Evolutionary conservation across 2,888 invertebrate species (phyloP).

Genomic region (Hedya salicella): DNA sequence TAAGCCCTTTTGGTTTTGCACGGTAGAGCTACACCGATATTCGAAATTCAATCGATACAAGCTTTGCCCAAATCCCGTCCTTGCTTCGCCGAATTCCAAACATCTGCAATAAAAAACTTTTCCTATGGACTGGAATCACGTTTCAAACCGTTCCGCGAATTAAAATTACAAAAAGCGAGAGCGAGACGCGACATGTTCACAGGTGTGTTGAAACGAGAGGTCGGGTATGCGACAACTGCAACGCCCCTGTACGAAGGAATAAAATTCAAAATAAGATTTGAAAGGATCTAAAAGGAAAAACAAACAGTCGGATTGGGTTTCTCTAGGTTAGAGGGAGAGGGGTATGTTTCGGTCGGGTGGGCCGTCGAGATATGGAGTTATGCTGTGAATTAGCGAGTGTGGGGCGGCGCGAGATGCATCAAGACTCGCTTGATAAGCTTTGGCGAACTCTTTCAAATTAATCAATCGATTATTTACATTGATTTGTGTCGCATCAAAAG

Average conservation of each 20-base stretch:
- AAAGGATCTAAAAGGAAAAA: conserved; percentile 82
- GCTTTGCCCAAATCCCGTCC: conserved; percentile 67
- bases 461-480: conserved; percentile 2
- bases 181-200: conserved; percentile 56
- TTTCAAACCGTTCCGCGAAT: conserved; percentile 82
- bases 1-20: conserved; percentile 14
- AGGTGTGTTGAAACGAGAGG: conserved; percentile 65
- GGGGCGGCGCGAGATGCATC: conserved; percentile 65
- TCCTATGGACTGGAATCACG: conserved; percentile 79
- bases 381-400: conserved; percentile 76
- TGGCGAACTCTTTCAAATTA: conserved; percentile 6
- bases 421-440: conserved; percentile 16
- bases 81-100: conserved; percentile 74
- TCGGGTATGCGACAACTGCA: conserved; percentile 85
- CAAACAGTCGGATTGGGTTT: conserved; percentile 75
- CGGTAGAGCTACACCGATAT: conserved; percentile 49
- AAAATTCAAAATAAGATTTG: conserved; percentile 85
- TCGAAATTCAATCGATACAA: conserved; percentile 60
- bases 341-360: conserved; percentile 63
- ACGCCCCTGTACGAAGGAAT: conserved; percentile 81
- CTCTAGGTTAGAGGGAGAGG: conserved; percentile 78
- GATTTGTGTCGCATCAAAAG: neutral
- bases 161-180: conserved; percentile 84
- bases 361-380: conserved; percentile 74
- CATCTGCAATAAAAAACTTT: conserved; percentile 76